Percentiles rank a stretch among this genome's conserved stretches.
Conservation (phyloP, 2,797 vertebrate species). For the Sebastes aleutianus region DNA sequence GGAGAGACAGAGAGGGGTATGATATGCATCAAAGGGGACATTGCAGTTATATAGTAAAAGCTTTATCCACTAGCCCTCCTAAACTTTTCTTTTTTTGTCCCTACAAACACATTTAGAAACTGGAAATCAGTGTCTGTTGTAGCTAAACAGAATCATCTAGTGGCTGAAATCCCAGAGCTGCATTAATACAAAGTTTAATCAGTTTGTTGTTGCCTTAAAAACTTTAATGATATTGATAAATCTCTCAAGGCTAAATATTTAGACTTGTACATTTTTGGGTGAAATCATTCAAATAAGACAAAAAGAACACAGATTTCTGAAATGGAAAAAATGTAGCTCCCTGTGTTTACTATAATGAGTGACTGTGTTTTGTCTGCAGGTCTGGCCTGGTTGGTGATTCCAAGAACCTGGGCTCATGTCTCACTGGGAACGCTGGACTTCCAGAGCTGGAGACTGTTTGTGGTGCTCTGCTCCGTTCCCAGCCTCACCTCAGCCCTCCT, state of each 20-base stretch:
- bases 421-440: constrained; percentile 66
- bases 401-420: constrained; percentile 65
- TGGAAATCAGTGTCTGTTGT: not conserved
- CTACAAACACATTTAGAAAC: not conserved
- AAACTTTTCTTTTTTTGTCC: not conserved
- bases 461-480: constrained; percentile 82
- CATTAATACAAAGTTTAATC: not conserved
- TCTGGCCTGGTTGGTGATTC: constrained; percentile 83
- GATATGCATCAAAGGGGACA: not conserved
- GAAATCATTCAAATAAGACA: not conserved
- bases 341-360: not conserved
- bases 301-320: not conserved
- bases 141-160: not conserved
- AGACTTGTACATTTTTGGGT: fast-evolving
- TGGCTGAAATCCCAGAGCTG: not conserved
- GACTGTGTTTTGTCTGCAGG: constrained; percentile 54
- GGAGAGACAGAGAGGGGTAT: not conserved
- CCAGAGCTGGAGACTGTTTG: constrained; percentile 83
- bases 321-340: no score
- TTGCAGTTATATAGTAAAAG: not conserved
- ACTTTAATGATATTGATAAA: not conserved
- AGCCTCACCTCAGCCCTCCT: constrained; percentile 81
- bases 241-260: not conserved
- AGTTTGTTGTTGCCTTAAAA: not conserved
- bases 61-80: no score